A percentile compares a stretch with the other conserved stretches of the same genome.
phyloP scores from a whole-genome alignment of 1,140 invertebrate species.

The Drosophila sulfurigaster region DNA sequence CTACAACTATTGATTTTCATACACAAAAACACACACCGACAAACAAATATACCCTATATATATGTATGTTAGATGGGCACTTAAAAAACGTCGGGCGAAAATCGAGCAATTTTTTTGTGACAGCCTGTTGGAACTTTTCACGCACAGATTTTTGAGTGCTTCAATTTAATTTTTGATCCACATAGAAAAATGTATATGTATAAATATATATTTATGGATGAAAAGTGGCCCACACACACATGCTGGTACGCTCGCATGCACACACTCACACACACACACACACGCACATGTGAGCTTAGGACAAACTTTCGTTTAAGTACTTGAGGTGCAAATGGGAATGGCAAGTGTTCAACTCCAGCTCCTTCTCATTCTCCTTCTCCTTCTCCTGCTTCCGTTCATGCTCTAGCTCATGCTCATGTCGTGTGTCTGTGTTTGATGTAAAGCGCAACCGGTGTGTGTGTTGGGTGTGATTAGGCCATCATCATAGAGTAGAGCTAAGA shows the following conservation, averaged over 20 bases:
- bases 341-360: conserved; percentile 29
- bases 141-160: conserved; percentile 51
- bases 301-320: conserved; percentile 60
- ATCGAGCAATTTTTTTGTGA: conserved; percentile 41
- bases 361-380: neutral
- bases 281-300: conserved; percentile 54
- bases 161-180: conserved; percentile 42
- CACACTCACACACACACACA: conserved; percentile 22
- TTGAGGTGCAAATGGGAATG: conserved; percentile 74
- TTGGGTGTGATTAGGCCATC: conserved; percentile 69
- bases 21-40: conserved; percentile 5
- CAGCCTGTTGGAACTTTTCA: conserved; percentile 38
- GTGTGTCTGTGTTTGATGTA: conserved; percentile 72
- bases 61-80: conserved; percentile 29
- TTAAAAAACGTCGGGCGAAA: conserved; percentile 39
- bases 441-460: conserved; percentile 43
- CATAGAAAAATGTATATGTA: conserved; percentile 25
- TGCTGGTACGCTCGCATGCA: conserved; percentile 23
- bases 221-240: conserved; percentile 40
- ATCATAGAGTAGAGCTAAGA: neutral
- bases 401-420: neutral
- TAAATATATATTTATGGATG: conserved; percentile 11
- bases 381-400: neutral
- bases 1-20: conserved; percentile 32
- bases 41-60: conserved; percentile 14